phyloP scores from a whole-genome alignment of 2,797 vertebrate species.

The Hydrocynus forskahlii region DNA sequence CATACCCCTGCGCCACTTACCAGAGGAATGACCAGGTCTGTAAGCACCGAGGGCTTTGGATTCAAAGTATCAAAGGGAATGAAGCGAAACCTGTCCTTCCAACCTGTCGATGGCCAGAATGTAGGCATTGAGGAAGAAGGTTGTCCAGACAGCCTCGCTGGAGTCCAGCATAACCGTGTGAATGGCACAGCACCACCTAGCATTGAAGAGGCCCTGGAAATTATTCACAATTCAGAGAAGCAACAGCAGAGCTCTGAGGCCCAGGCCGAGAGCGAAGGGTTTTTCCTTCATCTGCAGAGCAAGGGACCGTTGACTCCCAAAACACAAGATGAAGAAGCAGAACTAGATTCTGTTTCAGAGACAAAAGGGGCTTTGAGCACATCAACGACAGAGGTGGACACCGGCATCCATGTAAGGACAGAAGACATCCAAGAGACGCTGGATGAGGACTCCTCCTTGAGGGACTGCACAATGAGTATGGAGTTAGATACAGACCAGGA shows the following conservation, averaged over 20 bases:
- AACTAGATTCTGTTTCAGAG: conserved; percentile 82
- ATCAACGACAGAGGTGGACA: conserved; percentile 92
- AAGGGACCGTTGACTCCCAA: conserved; percentile 72
- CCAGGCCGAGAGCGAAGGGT: conserved; percentile 83
- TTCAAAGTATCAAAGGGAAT: conserved; percentile 83
- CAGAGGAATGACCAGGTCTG: conserved; percentile 87
- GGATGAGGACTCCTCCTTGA: conserved; percentile 96
- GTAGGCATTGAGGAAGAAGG: conserved; percentile 86
- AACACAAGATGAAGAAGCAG: conserved; percentile 65
- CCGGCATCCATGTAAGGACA: conserved; percentile 92
- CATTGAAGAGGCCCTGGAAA: conserved; percentile 92
- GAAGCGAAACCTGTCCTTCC: conserved; percentile 90
- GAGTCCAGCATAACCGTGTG: conserved; percentile 63
- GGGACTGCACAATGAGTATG: conserved; percentile 93
- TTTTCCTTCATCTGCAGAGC: conserved; percentile 90
- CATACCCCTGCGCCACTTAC: conserved; percentile 66
- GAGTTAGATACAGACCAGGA: conserved; percentile 93
- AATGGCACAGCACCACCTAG: conserved; percentile 82
- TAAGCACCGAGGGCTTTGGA: conserved; percentile 92
- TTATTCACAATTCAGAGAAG: conserved; percentile 87
- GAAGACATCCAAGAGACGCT: conserved; percentile 93
- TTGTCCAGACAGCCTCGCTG: conserved; percentile 72
- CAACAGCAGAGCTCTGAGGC: conserved; percentile 65
- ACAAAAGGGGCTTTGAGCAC: conserved; percentile 82
- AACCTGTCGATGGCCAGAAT: conserved; percentile 88